Percentiles rank a stretch among this genome's conserved stretches.
Conservation (phyloP, 2,888 invertebrate species). For the Nomada ruficornis region DNA sequence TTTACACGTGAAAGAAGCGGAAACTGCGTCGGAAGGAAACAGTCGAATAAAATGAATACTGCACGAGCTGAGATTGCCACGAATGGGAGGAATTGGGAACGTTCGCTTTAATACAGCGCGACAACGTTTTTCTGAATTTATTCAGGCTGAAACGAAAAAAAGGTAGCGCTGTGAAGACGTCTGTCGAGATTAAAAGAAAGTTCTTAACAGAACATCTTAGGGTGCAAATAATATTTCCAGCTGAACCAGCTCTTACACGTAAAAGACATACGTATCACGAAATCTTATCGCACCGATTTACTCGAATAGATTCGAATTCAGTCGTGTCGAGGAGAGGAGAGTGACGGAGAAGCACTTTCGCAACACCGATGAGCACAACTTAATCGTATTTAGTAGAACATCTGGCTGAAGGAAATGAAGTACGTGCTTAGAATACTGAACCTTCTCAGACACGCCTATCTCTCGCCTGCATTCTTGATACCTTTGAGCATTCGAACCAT, state of each 20-base stretch:
- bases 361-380: constrained; percentile 52
- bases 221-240: no score
- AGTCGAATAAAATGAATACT: not conserved
- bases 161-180: no score
- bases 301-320: constrained; percentile 1
- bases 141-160: no score
- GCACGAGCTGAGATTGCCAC: not conserved
- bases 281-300: not conserved
- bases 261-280: no score
- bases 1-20: no score
- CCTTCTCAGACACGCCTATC: not conserved
- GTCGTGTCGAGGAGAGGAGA: not conserved
- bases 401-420: constrained; percentile 60
- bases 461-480: not conserved
- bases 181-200: no score
- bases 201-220: no score
- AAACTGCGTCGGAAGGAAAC: no score
- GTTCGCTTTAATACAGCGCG: not conserved
- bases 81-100: not conserved
- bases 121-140: no score
- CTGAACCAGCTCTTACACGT: no score
- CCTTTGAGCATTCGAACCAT: not conserved
- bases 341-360: constrained; percentile 19
- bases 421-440: constrained; percentile 61
- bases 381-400: constrained; percentile 63